phyloP scores from a whole-genome alignment of 2,113 vertebrate species.

The Platysternon megacephalum region DNA sequence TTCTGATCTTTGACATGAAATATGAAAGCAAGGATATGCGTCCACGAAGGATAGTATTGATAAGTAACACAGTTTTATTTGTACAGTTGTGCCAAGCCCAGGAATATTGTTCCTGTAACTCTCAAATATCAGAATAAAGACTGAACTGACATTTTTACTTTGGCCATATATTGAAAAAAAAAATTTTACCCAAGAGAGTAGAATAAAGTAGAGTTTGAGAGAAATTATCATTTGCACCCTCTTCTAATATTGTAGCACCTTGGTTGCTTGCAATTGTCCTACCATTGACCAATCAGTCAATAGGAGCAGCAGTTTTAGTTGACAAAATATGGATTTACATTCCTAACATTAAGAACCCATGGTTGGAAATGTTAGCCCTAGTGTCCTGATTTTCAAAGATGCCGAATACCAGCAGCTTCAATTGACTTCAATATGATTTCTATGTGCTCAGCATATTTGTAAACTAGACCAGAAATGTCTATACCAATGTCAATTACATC shows the following conservation, averaged over 20 bases:
- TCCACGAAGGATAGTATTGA: neutral
- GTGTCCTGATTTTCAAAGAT: neutral
- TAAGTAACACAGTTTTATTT: neutral
- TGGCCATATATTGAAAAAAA: neutral
- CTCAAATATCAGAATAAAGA: neutral
- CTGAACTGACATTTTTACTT: neutral
- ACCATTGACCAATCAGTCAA: neutral
- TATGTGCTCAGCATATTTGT: neutral
- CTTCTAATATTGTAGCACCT: neutral
- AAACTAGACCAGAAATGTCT: neutral
- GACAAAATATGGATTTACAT: neutral
- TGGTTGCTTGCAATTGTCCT: neutral
- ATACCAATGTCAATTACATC: neutral
- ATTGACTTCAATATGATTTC: neutral
- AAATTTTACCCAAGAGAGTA: neutral
- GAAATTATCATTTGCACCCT: neutral
- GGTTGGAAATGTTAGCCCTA: neutral
- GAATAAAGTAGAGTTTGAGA: neutral
- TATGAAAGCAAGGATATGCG: neutral
- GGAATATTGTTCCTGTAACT: neutral
- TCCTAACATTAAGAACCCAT: neutral
- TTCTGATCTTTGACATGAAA: neutral
- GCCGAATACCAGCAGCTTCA: neutral
- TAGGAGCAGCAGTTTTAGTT: neutral
- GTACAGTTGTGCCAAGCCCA: fast-evolving